Evolutionary conservation across 2,797 vertebrate genomes (phyloP), one percentile per base, ranked within the genome.

Genomic region (Chelmon rostratus): DNA sequence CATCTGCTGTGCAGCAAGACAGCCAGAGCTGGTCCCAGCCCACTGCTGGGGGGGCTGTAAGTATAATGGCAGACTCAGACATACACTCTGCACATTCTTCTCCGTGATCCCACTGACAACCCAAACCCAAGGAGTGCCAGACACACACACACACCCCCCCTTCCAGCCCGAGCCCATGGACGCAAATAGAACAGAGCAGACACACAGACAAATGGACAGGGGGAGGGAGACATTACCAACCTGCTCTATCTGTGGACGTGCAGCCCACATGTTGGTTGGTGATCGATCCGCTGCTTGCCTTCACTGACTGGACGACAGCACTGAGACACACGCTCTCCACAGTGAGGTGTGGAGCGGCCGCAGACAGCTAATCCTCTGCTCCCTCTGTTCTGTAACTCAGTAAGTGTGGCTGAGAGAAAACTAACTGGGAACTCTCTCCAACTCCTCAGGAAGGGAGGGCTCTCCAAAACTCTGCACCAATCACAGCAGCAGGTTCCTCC

Each of bases 181-280:
- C 87, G 18, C 81, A 91, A 91, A 92, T 90, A 93, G 91, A 86
- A 19, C 69, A 50, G 66, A 76, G 68, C 76, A 82, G 40, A 81
- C 70, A 82, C 2, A 68, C 9, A 77, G 40, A 73, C 58, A 78
- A 33, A 68, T 12, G 76, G 56, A 79, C 52, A 70, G 57, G 12
- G 40, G 66, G 54, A 68, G 58, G 53, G 58, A 86, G 65, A 75
- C 75, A 65, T 85, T 59, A 94, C 95, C 85, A 83, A 96, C 95
- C 95, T 95, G 94, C 91, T 90, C 84, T 81, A 44, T 74, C 1
- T 72, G 92, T 80, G 90, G 89, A 88, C 88, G 12, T 47, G 50
- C 61, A 68, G 87, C 63, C 93, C 91, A 86, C 93, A 95, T 95
- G 79, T 77, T 87, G 84, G n/a, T 52, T 6, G 23, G 33, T 72